Percentiles rank a stretch among this genome's conserved stretches.
Conservation (phyloP, 2,888 invertebrate genomes). For the Syrista parreyssii region DNA sequence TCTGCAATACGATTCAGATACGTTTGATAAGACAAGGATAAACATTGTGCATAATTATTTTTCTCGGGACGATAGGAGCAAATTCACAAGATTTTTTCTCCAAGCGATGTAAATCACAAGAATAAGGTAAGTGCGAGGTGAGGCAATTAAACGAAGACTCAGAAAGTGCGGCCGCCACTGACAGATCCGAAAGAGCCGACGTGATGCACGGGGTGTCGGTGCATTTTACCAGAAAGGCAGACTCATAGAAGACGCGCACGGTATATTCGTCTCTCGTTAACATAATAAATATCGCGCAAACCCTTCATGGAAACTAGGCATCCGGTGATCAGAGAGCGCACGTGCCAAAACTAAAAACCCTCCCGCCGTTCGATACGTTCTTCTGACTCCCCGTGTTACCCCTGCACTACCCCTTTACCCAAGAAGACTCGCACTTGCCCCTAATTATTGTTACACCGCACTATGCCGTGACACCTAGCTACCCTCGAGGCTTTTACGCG, state of each 20-base stretch:
- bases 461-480: conserved; percentile 16
- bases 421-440: conserved; percentile 20
- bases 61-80: too few relatives aligned
- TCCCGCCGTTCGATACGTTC: neutral
- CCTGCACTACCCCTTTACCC: neutral
- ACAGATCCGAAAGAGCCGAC: neutral
- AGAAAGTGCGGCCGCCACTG: neutral
- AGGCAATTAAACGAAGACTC: neutral
- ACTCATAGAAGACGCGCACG: neutral
- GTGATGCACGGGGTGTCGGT: neutral
- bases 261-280: conserved; percentile 9
- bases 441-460: conserved; percentile 35
- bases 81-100: too few relatives aligned
- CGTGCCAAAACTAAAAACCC: conserved; percentile 41
- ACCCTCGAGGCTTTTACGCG: conserved; percentile 12
- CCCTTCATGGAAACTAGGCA: conserved; percentile 40
- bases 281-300: conserved; percentile 35
- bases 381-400: neutral
- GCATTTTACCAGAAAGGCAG: neutral
- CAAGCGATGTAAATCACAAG: neutral
- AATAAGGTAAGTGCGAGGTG: neutral
- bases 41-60: too few relatives aligned
- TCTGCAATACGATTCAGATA: neutral
- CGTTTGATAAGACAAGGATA: too few relatives aligned
- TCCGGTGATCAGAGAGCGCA: conserved; percentile 44